Conservation (phyloP, 2,113 vertebrate species). For the Mobula birostris region DNA sequence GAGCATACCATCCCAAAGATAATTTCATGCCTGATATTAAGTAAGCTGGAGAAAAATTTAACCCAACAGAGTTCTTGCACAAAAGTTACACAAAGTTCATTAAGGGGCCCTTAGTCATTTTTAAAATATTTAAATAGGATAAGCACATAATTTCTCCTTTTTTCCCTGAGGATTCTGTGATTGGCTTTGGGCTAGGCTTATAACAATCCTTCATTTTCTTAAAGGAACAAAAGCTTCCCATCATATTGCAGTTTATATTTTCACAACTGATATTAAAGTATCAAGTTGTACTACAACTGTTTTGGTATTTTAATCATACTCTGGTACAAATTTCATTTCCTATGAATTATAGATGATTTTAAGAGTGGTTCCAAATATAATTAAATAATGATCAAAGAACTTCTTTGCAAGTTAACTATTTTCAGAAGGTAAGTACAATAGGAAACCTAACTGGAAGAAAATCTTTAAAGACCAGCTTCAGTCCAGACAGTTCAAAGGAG, state of each 20-base stretch:
- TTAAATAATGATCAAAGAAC: not conserved
- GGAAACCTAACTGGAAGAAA: no score
- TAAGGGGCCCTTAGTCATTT: not conserved
- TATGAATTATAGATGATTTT: not conserved
- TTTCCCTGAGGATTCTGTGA: not conserved
- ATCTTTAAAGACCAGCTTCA: no score
- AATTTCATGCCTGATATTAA: not conserved
- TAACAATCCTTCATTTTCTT: not conserved
- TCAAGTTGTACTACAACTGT: not conserved
- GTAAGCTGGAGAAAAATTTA: not conserved
- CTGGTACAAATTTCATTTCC: not conserved
- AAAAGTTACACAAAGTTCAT: not conserved
- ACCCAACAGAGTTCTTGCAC: not conserved
- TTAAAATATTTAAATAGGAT: not conserved
- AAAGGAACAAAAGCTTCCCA: not conserved
- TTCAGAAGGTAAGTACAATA: no score
- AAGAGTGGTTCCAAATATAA: not conserved
- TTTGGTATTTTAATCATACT: not conserved
- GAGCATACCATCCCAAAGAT: not conserved
- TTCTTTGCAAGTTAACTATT: not conserved
- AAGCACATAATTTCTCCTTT: not conserved
- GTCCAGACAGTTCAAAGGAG: not conserved
- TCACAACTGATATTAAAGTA: not conserved
- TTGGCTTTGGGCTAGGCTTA: not conserved
- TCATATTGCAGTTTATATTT: not conserved